phyloP scores from a whole-genome alignment of 2,888 invertebrate species.

The Cetonia aurata region DNA sequence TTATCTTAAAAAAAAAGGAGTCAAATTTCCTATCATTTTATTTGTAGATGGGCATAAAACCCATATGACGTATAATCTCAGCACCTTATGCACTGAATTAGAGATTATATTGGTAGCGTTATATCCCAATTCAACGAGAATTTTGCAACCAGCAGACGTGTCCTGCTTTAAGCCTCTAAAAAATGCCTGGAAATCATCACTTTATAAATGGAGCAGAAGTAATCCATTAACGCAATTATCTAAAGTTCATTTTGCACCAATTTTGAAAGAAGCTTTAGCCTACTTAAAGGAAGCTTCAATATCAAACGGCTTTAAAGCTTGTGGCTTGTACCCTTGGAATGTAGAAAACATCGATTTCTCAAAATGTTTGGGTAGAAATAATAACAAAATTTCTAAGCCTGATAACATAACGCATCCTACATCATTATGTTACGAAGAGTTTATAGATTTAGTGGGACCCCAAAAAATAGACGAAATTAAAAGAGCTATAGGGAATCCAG shows the following conservation, averaged over 20 bases:
- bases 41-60: slow-evolving; percentile 58
- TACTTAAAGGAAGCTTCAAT: slow-evolving; percentile 22
- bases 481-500: too few species aligned
- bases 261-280: slow-evolving; percentile 31
- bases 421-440: too few species aligned
- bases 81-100: slow-evolving; percentile 25
- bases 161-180: slow-evolving; percentile 46
- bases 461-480: too few species aligned
- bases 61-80: slow-evolving; percentile 29
- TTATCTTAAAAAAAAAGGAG: slow-evolving; percentile 36
- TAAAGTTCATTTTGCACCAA: slow-evolving; percentile 45
- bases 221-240: slow-evolving; percentile 25
- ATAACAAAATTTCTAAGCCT: too few species aligned
- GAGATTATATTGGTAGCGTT: slow-evolving; percentile 39
- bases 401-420: too few species aligned
- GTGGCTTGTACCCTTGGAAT: slow-evolving; percentile 52
- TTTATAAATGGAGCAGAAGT: slow-evolving; percentile 27
- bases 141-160: slow-evolving; percentile 45
- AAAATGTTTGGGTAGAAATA: slow-evolving; percentile 46
- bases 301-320: slow-evolving; percentile 51
- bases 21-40: slow-evolving; percentile 58
- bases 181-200: slow-evolving; percentile 43
- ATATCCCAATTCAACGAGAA: slow-evolving; percentile 51
- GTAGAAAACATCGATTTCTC: slow-evolving; percentile 48
- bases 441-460: too few species aligned